phyloP scores from a whole-genome alignment of 1,140 invertebrate species.

The Limonius californicus region DNA sequence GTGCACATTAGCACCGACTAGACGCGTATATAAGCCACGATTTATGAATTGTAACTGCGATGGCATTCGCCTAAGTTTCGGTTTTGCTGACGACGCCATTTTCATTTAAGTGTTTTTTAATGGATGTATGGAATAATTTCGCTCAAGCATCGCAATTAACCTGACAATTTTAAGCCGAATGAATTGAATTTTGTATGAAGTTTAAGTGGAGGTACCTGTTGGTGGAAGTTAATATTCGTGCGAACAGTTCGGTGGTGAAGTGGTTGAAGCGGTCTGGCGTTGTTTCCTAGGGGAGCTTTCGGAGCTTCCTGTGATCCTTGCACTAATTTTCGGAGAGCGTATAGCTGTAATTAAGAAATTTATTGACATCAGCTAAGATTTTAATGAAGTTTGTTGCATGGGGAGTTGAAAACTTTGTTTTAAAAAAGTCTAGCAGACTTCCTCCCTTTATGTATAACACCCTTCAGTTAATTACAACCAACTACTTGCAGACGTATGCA shows the following conservation, averaged over 20 bases:
- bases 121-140: neutral
- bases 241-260: conserved; percentile 88
- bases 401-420: too few relatives aligned
- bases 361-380: conserved; percentile 10
- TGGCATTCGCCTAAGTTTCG: neutral
- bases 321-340: conserved; percentile 79
- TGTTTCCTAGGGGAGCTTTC: conserved; percentile 89
- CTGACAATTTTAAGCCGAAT: neutral
- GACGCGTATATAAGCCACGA: conserved; percentile 18
- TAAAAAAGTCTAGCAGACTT: too few relatives aligned
- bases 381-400: conserved; percentile 4
- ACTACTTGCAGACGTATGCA: too few relatives aligned
- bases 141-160: neutral
- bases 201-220: conserved; percentile 41
- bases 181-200: conserved; percentile 11
- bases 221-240: conserved; percentile 93
- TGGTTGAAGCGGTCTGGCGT: conserved; percentile 85
- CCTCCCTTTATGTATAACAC: too few relatives aligned
- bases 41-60: conserved; percentile 2
- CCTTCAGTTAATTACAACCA: too few relatives aligned
- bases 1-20: conserved; percentile 28
- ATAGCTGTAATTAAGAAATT: conserved; percentile 60
- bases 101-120: neutral
- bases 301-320: conserved; percentile 78
- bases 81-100: neutral